Evolutionary conservation across 2,797 vertebrate species (phyloP).

Genomic region (Centroberyx gerrardi): DNA sequence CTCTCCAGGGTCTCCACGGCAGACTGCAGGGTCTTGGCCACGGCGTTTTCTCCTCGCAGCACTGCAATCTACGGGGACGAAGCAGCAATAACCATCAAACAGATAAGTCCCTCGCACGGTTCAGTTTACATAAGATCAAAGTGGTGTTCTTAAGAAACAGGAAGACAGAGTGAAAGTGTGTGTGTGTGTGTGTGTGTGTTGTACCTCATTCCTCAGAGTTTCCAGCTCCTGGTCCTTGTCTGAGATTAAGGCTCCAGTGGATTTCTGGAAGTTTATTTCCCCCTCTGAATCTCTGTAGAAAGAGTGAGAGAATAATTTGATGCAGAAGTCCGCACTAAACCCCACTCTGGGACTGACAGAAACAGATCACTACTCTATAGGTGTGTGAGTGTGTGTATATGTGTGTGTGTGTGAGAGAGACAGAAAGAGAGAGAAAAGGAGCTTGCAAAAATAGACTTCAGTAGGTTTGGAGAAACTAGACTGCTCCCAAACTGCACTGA

Average conservation of each 20-base stretch:
- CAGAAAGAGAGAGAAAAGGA: neutral
- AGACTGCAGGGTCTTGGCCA: conserved; percentile 91
- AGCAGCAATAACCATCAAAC: neutral
- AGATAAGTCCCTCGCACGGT: neutral
- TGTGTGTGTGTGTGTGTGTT: conserved; percentile 19
- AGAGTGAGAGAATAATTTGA: neutral
- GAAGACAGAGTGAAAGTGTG: neutral
- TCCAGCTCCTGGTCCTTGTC: conserved; percentile 94
- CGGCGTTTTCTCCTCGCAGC: conserved; percentile 92
- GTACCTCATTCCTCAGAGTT: conserved; percentile 93
- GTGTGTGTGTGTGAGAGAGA: conserved; percentile 1
- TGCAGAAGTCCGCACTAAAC: neutral
- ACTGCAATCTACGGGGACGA: conserved; percentile 85
- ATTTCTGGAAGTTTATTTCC: conserved; percentile 86
- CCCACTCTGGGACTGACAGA: neutral
- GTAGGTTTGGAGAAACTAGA: too few species aligned
- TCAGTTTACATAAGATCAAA: too few species aligned
- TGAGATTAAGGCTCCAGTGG: conserved; percentile 88
- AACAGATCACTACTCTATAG: neutral
- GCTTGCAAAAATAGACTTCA: too few species aligned
- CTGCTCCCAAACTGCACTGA: too few species aligned
- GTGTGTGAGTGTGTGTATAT: conserved; percentile 1
- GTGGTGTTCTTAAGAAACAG: neutral
- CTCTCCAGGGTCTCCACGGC: conserved; percentile 92
- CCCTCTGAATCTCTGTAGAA: conserved; percentile 87